phyloP scores from a whole-genome alignment of 2,888 invertebrate genomes.

The Cheilosia impressa region DNA sequence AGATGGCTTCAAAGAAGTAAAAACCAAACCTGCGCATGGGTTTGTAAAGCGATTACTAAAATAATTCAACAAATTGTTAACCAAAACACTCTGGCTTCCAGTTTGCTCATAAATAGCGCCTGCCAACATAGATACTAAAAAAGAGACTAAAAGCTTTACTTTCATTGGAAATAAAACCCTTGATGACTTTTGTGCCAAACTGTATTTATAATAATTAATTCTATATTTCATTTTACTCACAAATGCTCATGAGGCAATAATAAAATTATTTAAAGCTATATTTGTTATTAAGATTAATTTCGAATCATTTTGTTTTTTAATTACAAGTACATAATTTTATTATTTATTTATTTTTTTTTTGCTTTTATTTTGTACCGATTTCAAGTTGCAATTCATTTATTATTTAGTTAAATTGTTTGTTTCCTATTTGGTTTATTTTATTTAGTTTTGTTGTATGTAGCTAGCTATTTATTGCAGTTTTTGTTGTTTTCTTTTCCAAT shows the following conservation, averaged over 20 bases:
- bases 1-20: no score
- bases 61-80: no score
- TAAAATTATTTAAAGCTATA: constrained; percentile 72
- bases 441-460: constrained; percentile 45
- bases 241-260: constrained; percentile 62
- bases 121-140: neutral
- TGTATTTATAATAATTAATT: constrained; percentile 20
- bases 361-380: constrained; percentile 70
- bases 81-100: no score
- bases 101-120: no score
- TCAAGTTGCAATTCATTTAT: constrained; percentile 71
- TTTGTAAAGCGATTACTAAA: no score
- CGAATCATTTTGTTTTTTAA: constrained; percentile 23
- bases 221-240: constrained; percentile 35
- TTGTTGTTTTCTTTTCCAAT: constrained; percentile 16
- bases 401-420: constrained; percentile 32
- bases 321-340: constrained; percentile 39
- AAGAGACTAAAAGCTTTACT: neutral
- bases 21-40: no score
- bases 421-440: constrained; percentile 14
- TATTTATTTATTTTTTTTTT: constrained; percentile 22
- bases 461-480: constrained; percentile 68
- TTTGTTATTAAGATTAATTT: constrained; percentile 51
- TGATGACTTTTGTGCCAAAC: constrained; percentile 47
- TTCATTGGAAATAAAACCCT: neutral